These are phyloP conservation scores for Origma solitaria DNA, from an alignment of 2,113 vertebrate species.

Conservation along the genomic window DNA sequence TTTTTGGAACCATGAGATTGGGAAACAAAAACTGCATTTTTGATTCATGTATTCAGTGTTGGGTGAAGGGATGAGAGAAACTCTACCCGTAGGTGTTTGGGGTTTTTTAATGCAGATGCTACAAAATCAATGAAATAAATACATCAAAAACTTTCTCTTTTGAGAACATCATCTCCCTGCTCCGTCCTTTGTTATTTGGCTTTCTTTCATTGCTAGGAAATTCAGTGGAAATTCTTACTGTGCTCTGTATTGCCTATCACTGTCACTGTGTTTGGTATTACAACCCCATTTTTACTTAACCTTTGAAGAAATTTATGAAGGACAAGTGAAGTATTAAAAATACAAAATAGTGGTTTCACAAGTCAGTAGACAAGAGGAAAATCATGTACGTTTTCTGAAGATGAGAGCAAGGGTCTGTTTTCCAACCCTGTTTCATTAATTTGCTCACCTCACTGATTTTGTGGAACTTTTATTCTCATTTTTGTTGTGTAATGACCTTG, in stretches of 20 bases:
- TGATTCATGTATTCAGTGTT: background rate
- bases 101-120: background rate
- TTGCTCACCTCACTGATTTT: background rate
- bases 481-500: background rate
- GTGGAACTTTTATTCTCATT: background rate
- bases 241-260: background rate
- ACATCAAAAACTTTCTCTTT: background rate
- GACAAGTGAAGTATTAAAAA: background rate
- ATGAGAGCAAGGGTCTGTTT: background rate
- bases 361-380: background rate
- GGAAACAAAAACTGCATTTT: background rate
- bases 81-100: background rate
- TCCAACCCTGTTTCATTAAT: background rate
- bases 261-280: background rate
- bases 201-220: background rate
- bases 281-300: background rate
- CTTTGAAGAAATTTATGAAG: background rate
- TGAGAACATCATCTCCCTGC: background rate
- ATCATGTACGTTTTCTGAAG: background rate
- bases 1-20: background rate
- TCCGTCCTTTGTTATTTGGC: background rate
- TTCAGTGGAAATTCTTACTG: background rate
- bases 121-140: background rate
- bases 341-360: slow-evolving; percentile 1
- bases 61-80: background rate